phyloP scores from a whole-genome alignment of 2,797 vertebrate species.

The Rhabdomys pumilio region DNA sequence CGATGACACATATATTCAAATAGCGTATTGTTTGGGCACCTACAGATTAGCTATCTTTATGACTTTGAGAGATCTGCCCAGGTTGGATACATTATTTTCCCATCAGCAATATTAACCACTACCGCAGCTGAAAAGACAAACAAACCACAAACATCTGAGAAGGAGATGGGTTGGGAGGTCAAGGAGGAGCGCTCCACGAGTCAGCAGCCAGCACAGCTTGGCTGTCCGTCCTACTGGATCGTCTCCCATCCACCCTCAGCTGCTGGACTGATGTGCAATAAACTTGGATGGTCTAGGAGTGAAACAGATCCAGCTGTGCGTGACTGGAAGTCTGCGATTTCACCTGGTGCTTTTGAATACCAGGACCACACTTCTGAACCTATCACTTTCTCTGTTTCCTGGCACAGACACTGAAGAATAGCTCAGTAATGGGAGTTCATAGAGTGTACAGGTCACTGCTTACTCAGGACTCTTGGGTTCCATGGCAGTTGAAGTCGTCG shows the following conservation, averaged over 20 bases:
- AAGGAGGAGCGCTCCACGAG: constrained; percentile 24
- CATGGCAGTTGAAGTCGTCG: not conserved
- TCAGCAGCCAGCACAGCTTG: constrained; percentile 28
- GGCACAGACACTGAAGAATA: constrained; percentile 43
- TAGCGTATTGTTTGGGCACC: constrained; percentile 73
- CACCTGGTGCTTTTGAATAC: constrained; percentile 79
- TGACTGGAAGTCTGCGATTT: constrained; percentile 61
- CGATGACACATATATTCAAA: constrained; percentile 42
- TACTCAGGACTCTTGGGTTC: not conserved
- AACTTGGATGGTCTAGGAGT: constrained; percentile 68
- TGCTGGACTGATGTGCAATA: constrained; percentile 62
- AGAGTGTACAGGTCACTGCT: not conserved
- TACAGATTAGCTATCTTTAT: constrained; percentile 64
- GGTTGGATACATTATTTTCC: constrained; percentile 75
- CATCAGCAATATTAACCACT: constrained; percentile 66
- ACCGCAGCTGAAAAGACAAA: constrained; percentile 78
- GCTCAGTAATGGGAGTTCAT: constrained; percentile 12
- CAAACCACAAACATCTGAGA: constrained; percentile 80
- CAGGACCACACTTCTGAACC: constrained; percentile 32
- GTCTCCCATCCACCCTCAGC: constrained; percentile 68
- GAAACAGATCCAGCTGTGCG: constrained; percentile 68
- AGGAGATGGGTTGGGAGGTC: constrained; percentile 59
- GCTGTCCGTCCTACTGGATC: constrained; percentile 70
- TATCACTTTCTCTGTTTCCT: constrained; percentile 56
- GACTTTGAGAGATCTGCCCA: constrained; percentile 67